Evolutionary conservation across 2,888 invertebrate species (phyloP).

Genomic region (Stenodema calcarata): DNA sequence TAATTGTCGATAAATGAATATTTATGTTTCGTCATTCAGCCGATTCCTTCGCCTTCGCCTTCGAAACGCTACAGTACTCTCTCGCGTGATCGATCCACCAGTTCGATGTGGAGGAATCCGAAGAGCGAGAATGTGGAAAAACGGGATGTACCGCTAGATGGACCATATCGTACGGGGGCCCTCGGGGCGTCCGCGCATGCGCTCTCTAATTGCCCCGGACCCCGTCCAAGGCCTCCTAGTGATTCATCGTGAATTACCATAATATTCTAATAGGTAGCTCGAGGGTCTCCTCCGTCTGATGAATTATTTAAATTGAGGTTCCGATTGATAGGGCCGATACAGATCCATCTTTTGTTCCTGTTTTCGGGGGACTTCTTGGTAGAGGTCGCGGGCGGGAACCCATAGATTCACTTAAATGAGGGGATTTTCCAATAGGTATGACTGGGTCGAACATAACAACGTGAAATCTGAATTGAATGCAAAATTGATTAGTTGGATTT

Average conservation of each 20-base stretch:
- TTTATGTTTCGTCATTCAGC: no score
- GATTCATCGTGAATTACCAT: not conserved
- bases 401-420: no score
- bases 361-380: not conserved
- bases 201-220: not conserved
- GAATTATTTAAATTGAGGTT: conserved; percentile 15
- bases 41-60: no score
- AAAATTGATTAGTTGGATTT: no score
- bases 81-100: not conserved
- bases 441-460: no score
- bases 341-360: not conserved
- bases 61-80: no score
- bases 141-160: not conserved
- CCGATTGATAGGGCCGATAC: not conserved
- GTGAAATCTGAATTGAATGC: no score
- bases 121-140: not conserved
- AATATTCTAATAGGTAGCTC: conserved; percentile 25
- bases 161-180: not conserved
- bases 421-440: no score
- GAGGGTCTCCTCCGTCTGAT: not conserved
- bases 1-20: no score
- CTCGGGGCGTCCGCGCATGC: not conserved
- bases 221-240: not conserved
- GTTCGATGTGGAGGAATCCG: not conserved
- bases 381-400: not conserved